These are phyloP conservation scores for Sterrhoptilus dennistouni DNA, from an alignment of 2,113 vertebrate species.

Conservation along the genomic window DNA sequence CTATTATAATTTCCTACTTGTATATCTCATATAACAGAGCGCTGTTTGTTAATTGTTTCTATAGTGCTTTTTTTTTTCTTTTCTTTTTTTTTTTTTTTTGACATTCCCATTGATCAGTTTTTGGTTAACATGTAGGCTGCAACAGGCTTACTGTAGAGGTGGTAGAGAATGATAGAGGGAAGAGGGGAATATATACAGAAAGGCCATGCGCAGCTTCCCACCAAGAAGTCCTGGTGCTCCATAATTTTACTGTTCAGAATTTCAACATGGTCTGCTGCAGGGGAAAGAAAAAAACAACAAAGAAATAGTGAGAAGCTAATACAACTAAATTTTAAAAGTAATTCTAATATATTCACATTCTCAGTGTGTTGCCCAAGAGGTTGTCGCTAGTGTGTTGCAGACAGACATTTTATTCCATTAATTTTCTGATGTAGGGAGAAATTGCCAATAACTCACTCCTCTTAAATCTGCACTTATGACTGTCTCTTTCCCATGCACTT, in stretches of 20 bases:
- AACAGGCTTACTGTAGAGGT: slow-evolving; percentile 89
- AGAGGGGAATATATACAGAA: slow-evolving; percentile 75
- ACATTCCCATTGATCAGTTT: slow-evolving; percentile 77
- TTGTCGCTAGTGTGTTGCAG: background rate
- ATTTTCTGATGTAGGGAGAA: background rate
- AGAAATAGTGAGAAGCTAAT: background rate
- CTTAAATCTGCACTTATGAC: background rate
- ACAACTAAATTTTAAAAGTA: background rate
- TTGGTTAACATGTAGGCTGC: slow-evolving; percentile 88
- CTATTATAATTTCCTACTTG: slow-evolving; percentile 72
- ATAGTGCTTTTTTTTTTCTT: slow-evolving; percentile 56
- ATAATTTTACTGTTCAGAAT: slow-evolving; percentile 85
- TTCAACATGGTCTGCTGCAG: slow-evolving; percentile 85
- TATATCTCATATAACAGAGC: slow-evolving; percentile 75
- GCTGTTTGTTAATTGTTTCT: slow-evolving; percentile 71
- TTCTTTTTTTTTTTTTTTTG: slow-evolving; percentile 37
- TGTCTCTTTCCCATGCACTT: background rate
- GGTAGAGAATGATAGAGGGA: slow-evolving; percentile 80
- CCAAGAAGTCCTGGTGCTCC: slow-evolving; percentile 85
- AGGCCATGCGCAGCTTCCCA: slow-evolving; percentile 87
- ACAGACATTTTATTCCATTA: background rate
- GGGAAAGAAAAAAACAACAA: slow-evolving; percentile 6
- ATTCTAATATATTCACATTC: background rate
- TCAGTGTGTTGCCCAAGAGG: background rate
- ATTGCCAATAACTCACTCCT: background rate